These are phyloP conservation scores for Odocoileus virginianus DNA, from an alignment of 2,113 vertebrate species.

Conservation along the genomic window DNA sequence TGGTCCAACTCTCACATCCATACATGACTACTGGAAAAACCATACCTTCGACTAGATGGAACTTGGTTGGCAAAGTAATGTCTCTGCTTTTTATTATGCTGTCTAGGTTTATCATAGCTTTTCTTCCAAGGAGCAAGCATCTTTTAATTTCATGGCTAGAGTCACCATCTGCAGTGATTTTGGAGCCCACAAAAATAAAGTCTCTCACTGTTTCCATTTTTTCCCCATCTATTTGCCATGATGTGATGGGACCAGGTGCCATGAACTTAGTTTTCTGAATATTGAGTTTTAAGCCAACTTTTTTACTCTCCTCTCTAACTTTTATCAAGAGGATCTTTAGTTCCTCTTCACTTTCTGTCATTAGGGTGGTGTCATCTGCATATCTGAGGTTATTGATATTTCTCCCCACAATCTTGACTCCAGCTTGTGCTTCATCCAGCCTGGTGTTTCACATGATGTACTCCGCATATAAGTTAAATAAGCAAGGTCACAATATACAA, in stretches of 20 bases:
- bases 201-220: background rate
- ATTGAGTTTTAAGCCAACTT: background rate
- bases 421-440: background rate
- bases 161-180: background rate
- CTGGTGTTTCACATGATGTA: background rate
- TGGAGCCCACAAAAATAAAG: background rate
- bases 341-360: background rate
- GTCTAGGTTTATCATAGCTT: background rate
- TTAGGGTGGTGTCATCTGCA: background rate
- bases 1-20: background rate
- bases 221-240: background rate
- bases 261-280: background rate
- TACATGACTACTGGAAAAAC: background rate
- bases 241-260: background rate
- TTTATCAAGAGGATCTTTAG: background rate
- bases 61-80: background rate
- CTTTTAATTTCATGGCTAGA: background rate
- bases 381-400: background rate
- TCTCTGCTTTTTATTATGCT: background rate
- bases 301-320: background rate
- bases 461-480: background rate
- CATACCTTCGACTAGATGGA: background rate
- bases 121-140: background rate
- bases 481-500: background rate
- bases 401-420: background rate